These are phyloP conservation scores for Marmota monax DNA, from an alignment of 2,113 vertebrate genomes.

Conservation along the genomic window DNA sequence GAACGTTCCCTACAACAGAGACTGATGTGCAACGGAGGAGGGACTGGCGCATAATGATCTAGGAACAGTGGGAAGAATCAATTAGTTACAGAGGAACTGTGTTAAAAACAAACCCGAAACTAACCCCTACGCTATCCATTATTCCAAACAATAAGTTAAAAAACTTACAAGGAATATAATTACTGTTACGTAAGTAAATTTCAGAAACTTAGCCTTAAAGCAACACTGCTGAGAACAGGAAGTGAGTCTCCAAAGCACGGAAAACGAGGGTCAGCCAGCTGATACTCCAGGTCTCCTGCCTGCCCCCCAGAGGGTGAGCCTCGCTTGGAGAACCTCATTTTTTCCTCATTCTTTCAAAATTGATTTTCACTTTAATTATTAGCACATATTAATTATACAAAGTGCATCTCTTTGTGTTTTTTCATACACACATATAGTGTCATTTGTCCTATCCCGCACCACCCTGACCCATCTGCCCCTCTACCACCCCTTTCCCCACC, in stretches of 20 bases:
- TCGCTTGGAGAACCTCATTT: neutral
- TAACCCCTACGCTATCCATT: neutral
- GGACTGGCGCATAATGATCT: neutral
- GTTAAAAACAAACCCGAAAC: neutral
- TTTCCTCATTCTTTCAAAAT: neutral
- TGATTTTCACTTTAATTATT: neutral
- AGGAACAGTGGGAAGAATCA: neutral
- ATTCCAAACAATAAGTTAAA: neutral
- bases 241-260: rapidly evolving
- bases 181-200: neutral
- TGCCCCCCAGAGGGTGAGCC: rapidly evolving
- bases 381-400: neutral
- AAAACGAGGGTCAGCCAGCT: neutral
- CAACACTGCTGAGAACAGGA: neutral
- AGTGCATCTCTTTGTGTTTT: neutral
- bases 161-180: neutral
- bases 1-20: neutral
- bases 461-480: too few relatives aligned
- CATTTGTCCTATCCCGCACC: too few relatives aligned
- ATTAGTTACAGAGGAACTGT: neutral
- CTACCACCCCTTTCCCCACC: too few relatives aligned
- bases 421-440: neutral
- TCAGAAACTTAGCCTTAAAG: neutral
- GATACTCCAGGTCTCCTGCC: rapidly evolving
- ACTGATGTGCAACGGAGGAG: neutral